Base-by-base conservation (phyloP, 2,113 vertebrate genomes). In the Jaculus jaculus region DNA sequence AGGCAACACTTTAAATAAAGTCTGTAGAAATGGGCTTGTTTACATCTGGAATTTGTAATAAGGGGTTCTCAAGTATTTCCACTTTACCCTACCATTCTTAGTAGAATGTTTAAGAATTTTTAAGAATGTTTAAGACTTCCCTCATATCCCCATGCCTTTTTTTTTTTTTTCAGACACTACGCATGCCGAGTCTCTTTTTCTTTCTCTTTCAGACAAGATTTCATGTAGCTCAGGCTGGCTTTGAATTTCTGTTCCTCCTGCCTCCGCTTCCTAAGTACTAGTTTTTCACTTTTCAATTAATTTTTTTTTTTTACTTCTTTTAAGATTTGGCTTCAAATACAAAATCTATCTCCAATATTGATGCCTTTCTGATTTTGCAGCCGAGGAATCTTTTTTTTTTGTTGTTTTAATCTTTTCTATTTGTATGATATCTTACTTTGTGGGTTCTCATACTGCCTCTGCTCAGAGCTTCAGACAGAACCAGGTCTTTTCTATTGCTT, bases 41-140 rank as follows among this genome's bases (percentile, higher is more conserved):
- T 86, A 54, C 18, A 84, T 74, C 54, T 95, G 84, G 94, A 96
- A 77, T 95, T 87, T 9, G 9, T 93, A 92, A 96, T 93, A 87
- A 90, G 0, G 5, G 37, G 37, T 71, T 93, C 60, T 90, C 78
- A 94, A 81, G 28, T 58, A 68, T 90, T 94, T 94, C 79, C 37
- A 89, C 54, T 92, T 91, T 96, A 24, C 51, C 7, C 34, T 89
- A 79, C 15, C 28, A 79, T 96, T 84, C 54, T 89, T 74, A 78
- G 63, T 37, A 91, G 92, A 69, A 87, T 85, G 84, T 26, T 68
- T 15, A 6, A 61, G 91, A 83, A 93, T 13, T 47, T 47, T 47
- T 47, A 47, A 47, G 42, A 47, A 47, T 47, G 42, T 47, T 47
- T 47, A 47, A 47, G 42, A 47, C 73, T 87, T 87, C 16, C 47